A percentile compares a stretch with the other conserved stretches of the same genome.
Evolutionary conservation across 2,888 invertebrate species (phyloP).

Genomic region (Conops quadrifasciatus): DNA sequence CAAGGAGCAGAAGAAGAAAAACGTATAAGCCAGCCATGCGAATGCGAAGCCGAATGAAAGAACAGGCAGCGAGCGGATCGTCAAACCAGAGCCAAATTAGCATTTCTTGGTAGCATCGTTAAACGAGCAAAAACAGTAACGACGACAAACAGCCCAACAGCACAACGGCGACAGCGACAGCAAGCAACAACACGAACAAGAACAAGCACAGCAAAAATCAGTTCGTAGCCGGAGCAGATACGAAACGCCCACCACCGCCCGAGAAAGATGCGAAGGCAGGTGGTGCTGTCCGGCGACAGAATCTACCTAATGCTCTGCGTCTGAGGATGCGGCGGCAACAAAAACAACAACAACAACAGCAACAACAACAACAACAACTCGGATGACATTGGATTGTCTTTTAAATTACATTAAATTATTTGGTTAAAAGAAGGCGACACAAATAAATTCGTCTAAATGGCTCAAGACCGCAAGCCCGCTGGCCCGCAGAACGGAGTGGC

Average conservation of each 20-base stretch:
- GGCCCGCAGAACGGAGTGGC: slow-evolving; percentile 22
- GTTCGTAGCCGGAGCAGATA: slow-evolving; percentile 21
- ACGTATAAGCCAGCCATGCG: slow-evolving; percentile 25
- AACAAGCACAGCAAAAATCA: background rate
- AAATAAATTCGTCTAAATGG: slow-evolving; percentile 42
- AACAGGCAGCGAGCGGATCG: slow-evolving; percentile 6
- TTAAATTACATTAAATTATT: slow-evolving; percentile 52
- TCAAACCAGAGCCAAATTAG: slow-evolving; percentile 36
- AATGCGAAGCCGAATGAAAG: background rate
- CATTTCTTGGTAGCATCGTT: slow-evolving; percentile 35
- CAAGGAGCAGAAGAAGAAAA: slow-evolving; percentile 34
- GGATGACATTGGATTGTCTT: slow-evolving; percentile 45
- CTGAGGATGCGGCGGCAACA: slow-evolving; percentile 3
- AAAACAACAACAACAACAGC: background rate
- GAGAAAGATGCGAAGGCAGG: slow-evolving; percentile 8
- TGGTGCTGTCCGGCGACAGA: slow-evolving; percentile 23
- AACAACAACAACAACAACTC: slow-evolving; percentile 6
- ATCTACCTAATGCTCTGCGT: background rate
- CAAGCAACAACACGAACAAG: slow-evolving; percentile 17
- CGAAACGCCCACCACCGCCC: slow-evolving; percentile 33
- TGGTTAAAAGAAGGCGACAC: slow-evolving; percentile 45
- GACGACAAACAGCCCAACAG: slow-evolving; percentile 22
- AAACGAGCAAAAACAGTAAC: slow-evolving; percentile 26
- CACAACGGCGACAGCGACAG: slow-evolving; percentile 25
- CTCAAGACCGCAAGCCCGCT: slow-evolving; percentile 18